Base-by-base conservation (phyloP, 1,140 invertebrate species). In the Lutraria rhynchaena region DNA sequence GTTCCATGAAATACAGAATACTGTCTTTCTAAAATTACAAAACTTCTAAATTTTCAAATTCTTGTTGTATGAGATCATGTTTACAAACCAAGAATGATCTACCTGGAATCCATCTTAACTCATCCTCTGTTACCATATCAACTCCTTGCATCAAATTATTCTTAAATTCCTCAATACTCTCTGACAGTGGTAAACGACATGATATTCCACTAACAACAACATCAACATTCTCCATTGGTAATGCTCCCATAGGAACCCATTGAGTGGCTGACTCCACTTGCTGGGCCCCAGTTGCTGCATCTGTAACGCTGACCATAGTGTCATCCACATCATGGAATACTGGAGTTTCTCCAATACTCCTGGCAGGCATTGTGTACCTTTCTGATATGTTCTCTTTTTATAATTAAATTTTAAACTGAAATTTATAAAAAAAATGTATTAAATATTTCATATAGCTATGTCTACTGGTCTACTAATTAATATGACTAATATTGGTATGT, bases 131-230 rank as follows among this genome's bases (percentile, higher is more conserved):
- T 33, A 99, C 94, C 93, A 99, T 94, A 91, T 99, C 97, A 5
- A 96, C 94, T 17, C 96, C 96, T 51, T 95, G 95, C 88, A 96
- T 96, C 19, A 99, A 94, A 87, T 97, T 94, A 81, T 96, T 93
- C 83, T 95, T 95, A 90, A 99, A 98, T 91, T 98, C 97, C 84
- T 97, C 95, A 80, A 99, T 95, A 87, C 94, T 95, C 61, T 95
- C 94, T 46, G 96, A 97, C 90, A 98, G 96, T 0, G 98, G 97
- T 80, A 98, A 94, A 85, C 97, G 95, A 70, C 97, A 97, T 53
- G 97, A 97, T 86, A 98, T 94, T 53, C 98, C 98, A 65, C 95
- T 95, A 81, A 98, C 96, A 58, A 97, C 96, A 81, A 98, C 94
- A 58, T 97, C 96, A 44, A 57, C 71, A 22, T 13, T 35, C 29